Percentiles rank a stretch among this genome's conserved stretches.
Conservation (phyloP, 2,888 invertebrate genomes). For the Aphrophora alni region DNA sequence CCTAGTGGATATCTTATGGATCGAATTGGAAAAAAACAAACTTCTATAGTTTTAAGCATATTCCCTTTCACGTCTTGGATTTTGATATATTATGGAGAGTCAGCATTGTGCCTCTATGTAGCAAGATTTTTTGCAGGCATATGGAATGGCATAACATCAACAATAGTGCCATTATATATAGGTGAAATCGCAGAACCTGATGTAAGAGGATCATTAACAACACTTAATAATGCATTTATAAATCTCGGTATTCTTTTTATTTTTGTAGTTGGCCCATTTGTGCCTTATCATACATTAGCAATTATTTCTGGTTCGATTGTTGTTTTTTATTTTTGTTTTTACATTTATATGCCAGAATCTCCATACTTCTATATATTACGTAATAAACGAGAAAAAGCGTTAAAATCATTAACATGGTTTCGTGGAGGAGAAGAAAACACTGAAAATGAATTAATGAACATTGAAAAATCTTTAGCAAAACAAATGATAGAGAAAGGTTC, state of each 20-base stretch:
- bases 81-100: constrained; percentile 44
- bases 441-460: constrained; percentile 51
- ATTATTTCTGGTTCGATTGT: constrained; percentile 61
- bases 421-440: constrained; percentile 39
- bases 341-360: constrained; percentile 67
- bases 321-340: constrained; percentile 59
- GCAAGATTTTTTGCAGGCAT: constrained; percentile 49
- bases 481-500: constrained; percentile 61
- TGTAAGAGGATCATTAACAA: constrained; percentile 49
- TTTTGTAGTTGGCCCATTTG: constrained; percentile 47
- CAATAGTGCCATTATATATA: constrained; percentile 49
- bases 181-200: constrained; percentile 50
- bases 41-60: constrained; percentile 45
- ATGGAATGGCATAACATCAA: constrained; percentile 49
- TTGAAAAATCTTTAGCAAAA: constrained; percentile 52
- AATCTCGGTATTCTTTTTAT: constrained; percentile 48
- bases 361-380: constrained; percentile 66
- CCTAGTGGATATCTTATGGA: constrained; percentile 49
- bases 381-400: constrained; percentile 60
- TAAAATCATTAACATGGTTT: constrained; percentile 47
- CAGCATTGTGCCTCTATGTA: constrained; percentile 44
- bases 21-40: constrained; percentile 46
- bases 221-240: constrained; percentile 49
- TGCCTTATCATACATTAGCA: constrained; percentile 56
- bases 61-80: constrained; percentile 49